Evolutionary conservation across 2,797 vertebrate genomes (phyloP).

Genomic region (Brachyalestes nurse): DNA sequence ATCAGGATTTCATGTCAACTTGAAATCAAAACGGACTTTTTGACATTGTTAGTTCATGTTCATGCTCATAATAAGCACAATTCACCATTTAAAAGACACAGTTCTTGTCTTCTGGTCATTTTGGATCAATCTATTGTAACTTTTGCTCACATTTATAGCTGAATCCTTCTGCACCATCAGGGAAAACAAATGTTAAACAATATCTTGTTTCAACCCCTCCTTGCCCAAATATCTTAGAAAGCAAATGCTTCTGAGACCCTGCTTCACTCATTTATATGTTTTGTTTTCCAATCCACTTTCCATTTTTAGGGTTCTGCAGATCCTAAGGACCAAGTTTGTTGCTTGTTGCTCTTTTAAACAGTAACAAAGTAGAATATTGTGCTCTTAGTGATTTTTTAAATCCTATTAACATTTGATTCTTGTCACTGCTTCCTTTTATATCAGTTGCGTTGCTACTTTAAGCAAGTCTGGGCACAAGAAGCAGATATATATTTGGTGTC

Average conservation of each 20-base stretch:
- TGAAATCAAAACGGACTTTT: too few species aligned
- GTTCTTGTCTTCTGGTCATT: too few species aligned
- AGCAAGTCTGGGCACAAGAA: conserved; percentile 59
- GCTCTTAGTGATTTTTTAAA: not conserved
- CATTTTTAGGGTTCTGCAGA: not conserved
- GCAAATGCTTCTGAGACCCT: too few species aligned
- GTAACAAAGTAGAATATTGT: conserved; percentile 6
- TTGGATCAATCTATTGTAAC: too few species aligned
- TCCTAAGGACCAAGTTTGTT: not conserved
- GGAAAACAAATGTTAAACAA: too few species aligned
- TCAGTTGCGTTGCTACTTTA: not conserved
- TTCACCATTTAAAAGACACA: not conserved
- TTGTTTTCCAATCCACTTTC: too few species aligned
- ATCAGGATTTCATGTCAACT: too few species aligned
- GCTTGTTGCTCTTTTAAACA: not conserved
- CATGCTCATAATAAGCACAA: not conserved
- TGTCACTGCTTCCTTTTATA: not conserved
- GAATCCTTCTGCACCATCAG: too few species aligned
- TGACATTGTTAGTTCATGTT: not conserved
- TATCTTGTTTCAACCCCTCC: too few species aligned
- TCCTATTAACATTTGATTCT: not conserved
- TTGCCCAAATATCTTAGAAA: too few species aligned
- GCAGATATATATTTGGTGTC: conserved; percentile 75
- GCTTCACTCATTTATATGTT: too few species aligned
- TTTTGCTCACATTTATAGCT: too few species aligned